phyloP scores from a whole-genome alignment of 2,888 invertebrate genomes.

The Cosmopolites sordidus region DNA sequence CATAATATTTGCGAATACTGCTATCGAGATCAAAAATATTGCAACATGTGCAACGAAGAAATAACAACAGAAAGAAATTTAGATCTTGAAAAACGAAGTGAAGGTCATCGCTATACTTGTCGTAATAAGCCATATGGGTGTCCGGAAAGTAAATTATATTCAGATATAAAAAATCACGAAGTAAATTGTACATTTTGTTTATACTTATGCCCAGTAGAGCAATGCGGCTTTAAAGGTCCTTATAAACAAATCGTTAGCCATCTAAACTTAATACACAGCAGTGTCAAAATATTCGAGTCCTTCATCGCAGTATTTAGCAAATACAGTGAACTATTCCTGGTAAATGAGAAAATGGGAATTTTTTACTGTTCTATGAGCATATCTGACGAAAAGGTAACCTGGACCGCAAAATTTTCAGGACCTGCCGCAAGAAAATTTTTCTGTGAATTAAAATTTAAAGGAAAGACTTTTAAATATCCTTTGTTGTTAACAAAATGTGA shows the following conservation, averaged over 20 bases:
- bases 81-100: slow-evolving; percentile 34
- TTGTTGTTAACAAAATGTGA: slow-evolving; percentile 30
- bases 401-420: slow-evolving; percentile 37
- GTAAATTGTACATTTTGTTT: slow-evolving; percentile 34
- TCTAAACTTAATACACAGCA: slow-evolving; percentile 36
- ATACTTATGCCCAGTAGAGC: slow-evolving; percentile 35
- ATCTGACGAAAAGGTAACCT: slow-evolving; percentile 27
- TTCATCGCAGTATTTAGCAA: slow-evolving; percentile 37
- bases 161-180: slow-evolving; percentile 33
- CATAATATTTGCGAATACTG: slow-evolving; percentile 37
- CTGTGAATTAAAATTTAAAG: slow-evolving; percentile 36
- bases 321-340: slow-evolving; percentile 33
- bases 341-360: slow-evolving; percentile 34
- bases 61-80: slow-evolving; percentile 33
- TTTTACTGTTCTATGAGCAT: slow-evolving; percentile 32
- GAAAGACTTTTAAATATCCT: slow-evolving; percentile 30
- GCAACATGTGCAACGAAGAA: slow-evolving; percentile 31
- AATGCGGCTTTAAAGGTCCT: slow-evolving; percentile 31
- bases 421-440: slow-evolving; percentile 35
- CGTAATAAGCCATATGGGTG: slow-evolving; percentile 35
- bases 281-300: slow-evolving; percentile 31
- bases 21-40: slow-evolving; percentile 22
- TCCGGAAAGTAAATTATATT: slow-evolving; percentile 31
- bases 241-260: slow-evolving; percentile 33
- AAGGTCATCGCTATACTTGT: slow-evolving; percentile 32